Conservation (phyloP, 2,797 vertebrate species). For the Hydrocynus forskahlii region DNA sequence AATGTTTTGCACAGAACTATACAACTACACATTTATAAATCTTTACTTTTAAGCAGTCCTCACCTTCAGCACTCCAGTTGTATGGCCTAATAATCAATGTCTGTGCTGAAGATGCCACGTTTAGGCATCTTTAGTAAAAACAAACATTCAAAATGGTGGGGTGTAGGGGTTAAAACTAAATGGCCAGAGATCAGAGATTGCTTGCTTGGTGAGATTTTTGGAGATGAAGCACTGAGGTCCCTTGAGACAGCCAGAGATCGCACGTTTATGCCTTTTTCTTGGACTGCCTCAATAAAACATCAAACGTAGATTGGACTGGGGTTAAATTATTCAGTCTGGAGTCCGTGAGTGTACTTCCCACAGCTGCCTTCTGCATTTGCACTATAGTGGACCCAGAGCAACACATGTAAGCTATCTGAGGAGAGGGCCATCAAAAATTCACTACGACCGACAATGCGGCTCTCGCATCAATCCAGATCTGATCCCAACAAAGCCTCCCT, state of each 20-base stretch:
- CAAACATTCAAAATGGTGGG: not conserved
- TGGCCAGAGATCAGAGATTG: conserved; percentile 3
- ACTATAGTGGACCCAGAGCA: conserved; percentile 21
- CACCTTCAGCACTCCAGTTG: not conserved
- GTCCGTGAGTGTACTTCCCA: conserved; percentile 23
- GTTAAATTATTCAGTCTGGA: conserved; percentile 47
- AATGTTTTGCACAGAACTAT: not conserved
- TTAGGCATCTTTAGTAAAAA: not conserved
- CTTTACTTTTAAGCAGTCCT: not conserved
- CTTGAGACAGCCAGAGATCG: conserved; percentile 7
- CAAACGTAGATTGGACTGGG: conserved; percentile 16
- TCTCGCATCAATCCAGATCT: not conserved
- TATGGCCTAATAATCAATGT: not conserved
- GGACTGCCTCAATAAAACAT: conserved; percentile 45
- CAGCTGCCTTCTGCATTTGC: conserved; percentile 25
- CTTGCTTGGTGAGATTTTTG: not conserved
- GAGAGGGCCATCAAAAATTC: conserved; percentile 12
- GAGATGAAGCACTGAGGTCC: conserved; percentile 3
- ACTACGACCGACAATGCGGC: not conserved
- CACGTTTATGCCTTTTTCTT: conserved; percentile 31
- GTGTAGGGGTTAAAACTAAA: not conserved
- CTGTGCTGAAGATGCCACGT: not conserved
- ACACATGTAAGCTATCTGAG: conserved; percentile 23
- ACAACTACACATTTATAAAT: not conserved
- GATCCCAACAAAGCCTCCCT: conserved; percentile 6